A percentile compares a stretch with the other conserved stretches of the same genome.
Conservation (phyloP, 2,797 vertebrate species). For the Rhadinocentrus ornatus region DNA sequence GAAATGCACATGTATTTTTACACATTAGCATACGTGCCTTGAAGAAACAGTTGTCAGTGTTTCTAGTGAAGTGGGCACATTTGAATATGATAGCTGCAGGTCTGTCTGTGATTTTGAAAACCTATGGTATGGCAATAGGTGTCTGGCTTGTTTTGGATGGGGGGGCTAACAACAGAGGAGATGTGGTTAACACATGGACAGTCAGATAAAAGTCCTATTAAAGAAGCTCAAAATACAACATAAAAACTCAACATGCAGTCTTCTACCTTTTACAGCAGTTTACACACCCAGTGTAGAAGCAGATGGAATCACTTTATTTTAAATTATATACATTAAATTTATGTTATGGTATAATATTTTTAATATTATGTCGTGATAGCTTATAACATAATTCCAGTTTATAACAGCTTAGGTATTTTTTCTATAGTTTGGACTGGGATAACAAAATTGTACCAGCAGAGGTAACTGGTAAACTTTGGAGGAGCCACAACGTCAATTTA, state of each 20-base stretch:
- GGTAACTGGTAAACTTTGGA: constrained; percentile 14
- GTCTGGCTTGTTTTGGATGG: neutral
- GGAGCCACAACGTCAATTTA: neutral
- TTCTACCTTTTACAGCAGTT: neutral
- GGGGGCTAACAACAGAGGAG: constrained; percentile 9
- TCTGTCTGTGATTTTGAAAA: constrained; percentile 58
- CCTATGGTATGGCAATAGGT: constrained; percentile 16
- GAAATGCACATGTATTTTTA: constrained; percentile 82
- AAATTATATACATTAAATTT: neutral
- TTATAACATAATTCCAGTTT: constrained; percentile 21
- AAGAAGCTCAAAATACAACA: constrained; percentile 15
- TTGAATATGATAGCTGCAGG: constrained; percentile 46
- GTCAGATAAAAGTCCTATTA: constrained; percentile 33
- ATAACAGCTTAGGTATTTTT: constrained; percentile 12
- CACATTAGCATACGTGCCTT: constrained; percentile 82
- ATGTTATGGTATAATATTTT: neutral
- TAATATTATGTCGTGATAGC: neutral
- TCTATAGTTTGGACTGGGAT: constrained; percentile 5
- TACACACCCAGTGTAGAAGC: constrained; percentile 45
- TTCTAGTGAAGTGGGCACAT: constrained; percentile 72
- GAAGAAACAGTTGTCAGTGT: constrained; percentile 73
- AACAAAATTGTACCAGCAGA: constrained; percentile 1
- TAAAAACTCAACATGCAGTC: constrained; percentile 11
- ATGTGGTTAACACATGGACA: constrained; percentile 30
- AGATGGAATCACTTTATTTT: constrained; percentile 23